Base-by-base conservation (phyloP, 2,797 vertebrate genomes). In the Thunnus albacares region DNA sequence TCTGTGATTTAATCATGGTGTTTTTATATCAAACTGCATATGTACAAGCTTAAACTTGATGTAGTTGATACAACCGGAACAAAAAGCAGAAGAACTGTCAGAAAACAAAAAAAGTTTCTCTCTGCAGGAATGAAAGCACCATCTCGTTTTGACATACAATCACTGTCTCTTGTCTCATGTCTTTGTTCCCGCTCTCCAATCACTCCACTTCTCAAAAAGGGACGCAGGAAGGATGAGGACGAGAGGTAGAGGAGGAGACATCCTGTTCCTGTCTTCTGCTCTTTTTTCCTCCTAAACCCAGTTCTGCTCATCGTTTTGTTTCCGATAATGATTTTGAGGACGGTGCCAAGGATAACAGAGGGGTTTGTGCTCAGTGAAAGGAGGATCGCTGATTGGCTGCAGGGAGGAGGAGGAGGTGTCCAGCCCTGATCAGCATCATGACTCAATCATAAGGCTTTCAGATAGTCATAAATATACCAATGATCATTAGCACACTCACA, bases 101-200 rank as follows among this genome's bases (percentile, higher is more conserved):
- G 47, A 43, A 38, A 22, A 51, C 52, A 49, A 30, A 56, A 26
- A 45, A 47, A 3, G 62, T 51, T 13, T 51, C 9, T n/a, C 67
- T 38, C 17, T 41, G 51, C 26, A 15, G 47, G 30, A 80, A 69
- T 70, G 2, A 71, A 58, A 77, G 73, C 82, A 63, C 69, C 67
- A 66, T 81, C 30, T 76, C 65, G n/a, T 35, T 66, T 68, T 65
- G 49, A 75, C 53, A 81, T 30, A 83, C 81, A 86, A 84, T 86
- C 76, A 83, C 72, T 17, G 61, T n/a, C 81, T 81, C 72, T 85
- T 83, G 81, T 84, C 49, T 63, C 3, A 28, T 0, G 67, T 53
- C 59, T 81, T 75, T 80, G 71, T 80, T 53, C 12, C 28, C 5
- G 73, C 69, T 57, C 18, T 64, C 64, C 68, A 45, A 51, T 81